Base-by-base conservation (phyloP, 2,888 invertebrate genomes). In the Chrysolina oricalcia region DNA sequence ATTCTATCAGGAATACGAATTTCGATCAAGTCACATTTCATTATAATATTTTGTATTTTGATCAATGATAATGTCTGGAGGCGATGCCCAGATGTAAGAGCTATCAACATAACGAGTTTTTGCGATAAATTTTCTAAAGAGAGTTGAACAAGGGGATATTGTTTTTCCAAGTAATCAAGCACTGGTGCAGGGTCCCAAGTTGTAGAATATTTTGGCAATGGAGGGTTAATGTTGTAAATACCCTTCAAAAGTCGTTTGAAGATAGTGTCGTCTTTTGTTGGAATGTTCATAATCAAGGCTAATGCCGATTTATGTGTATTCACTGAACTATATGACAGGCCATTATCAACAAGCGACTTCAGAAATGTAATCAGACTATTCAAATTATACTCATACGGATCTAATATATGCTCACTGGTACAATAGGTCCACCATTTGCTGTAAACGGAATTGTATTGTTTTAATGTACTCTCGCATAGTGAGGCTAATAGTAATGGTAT, bases 191-290 rank as follows among this genome's bases (percentile, higher is more conserved):
- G 71, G 46, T 75, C 70, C 75, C 73, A 77, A n/a, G 75, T 77
- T 9, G 40, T 19, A 1, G 62, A 46, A 59, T 77, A 75, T 48
- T 66, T 77, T 41, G 73, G 77, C 3, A 19, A 10, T 35, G 43
- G 9, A 4, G 75, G 70, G 9, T 50, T 66, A 17, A 65, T 19
- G 2, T 59, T 69, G 48, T 50, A 69, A 35, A 68, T 17, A 6
- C 76, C 76, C 23, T 76, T 78, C 15, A 72, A 43, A 66, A 78
- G 73, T n/a, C 69, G 56, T 70, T 75, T 75, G 17, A 75, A 46
- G 46, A 66, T 23, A 21, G 40, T 15, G 43, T 76, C 74, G 9
- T 69, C 41, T 48, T 27, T 17, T 17, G 17, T n/a, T 17, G 50
- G 17, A 10, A 50, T 5, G 19, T 35, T 35, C 35, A 50, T 19